These are phyloP conservation scores for Tapirus indicus DNA, from an alignment of 2,797 vertebrate species.

Conservation along the genomic window DNA sequence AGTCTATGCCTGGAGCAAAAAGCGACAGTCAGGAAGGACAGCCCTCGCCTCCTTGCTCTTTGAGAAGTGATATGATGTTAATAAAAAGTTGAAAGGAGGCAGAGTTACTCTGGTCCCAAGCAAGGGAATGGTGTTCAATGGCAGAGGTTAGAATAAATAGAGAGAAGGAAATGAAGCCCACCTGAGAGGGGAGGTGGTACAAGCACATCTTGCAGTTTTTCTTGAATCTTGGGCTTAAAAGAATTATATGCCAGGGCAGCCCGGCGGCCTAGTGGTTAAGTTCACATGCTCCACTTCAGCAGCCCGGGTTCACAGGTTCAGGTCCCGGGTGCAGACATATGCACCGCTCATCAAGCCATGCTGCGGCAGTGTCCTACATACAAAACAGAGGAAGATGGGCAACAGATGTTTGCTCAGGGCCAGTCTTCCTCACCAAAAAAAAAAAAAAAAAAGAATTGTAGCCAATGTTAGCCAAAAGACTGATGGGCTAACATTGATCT, in stretches of 20 bases:
- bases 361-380: no score
- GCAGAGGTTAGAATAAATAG: background rate
- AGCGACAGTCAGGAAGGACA: background rate
- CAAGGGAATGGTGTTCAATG: background rate
- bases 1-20: constrained; percentile 11
- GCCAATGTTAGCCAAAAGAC: background rate
- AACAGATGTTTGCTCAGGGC: no score
- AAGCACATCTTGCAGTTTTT: constrained; percentile 16
- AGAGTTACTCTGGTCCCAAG: constrained; percentile 1
- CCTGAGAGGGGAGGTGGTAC: background rate
- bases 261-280: no score
- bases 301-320: no score
- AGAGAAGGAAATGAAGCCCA: background rate
- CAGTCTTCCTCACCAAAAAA: no score
- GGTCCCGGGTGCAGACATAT: no score
- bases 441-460: no score
- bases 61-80: background rate
- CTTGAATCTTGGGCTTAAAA: background rate
- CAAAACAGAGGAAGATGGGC: no score
- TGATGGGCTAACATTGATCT: background rate
- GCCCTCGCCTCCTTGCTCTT: background rate
- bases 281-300: no score
- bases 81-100: constrained; percentile 47
- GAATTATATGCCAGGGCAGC: background rate
- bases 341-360: no score